Evolutionary conservation across 1,140 invertebrate genomes (phyloP).

Genomic region (Panagrolaimus sp.): DNA sequence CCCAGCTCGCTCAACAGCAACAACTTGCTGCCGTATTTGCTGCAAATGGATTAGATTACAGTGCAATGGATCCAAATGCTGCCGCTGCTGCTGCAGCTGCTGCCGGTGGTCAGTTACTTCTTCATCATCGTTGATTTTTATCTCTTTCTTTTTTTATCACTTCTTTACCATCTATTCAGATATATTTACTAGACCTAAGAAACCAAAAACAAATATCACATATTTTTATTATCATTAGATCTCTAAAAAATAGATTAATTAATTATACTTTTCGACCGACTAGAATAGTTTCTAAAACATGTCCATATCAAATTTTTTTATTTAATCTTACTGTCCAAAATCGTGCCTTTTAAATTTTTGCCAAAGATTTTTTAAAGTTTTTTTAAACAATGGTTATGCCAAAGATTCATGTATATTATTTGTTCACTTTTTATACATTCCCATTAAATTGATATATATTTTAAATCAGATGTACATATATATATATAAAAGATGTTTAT

Average conservation of each 20-base stretch:
- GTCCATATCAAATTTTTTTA: not conserved
- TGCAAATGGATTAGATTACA: not conserved
- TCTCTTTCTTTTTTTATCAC: not conserved
- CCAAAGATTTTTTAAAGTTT: not conserved
- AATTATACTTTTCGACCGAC: too few species aligned
- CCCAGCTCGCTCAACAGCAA: not conserved
- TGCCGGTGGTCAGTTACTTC: conserved; percentile 12
- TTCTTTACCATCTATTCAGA: too few species aligned
- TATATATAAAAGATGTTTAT: too few species aligned
- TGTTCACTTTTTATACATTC: too few species aligned
- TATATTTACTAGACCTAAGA: not conserved
- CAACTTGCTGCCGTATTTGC: conserved; percentile 8
- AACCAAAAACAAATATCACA: not conserved
- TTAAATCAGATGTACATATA: too few species aligned
- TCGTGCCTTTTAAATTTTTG: not conserved
- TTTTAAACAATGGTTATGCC: too few species aligned
- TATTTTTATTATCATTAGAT: not conserved
- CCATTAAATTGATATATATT: too few species aligned
- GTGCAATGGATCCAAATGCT: not conserved
- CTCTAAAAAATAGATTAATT: not conserved
- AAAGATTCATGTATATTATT: too few species aligned
- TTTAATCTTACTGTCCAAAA: not conserved
- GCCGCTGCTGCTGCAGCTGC: conserved; percentile 1
- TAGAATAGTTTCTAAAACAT: not conserved
- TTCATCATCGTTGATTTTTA: not conserved